Conservation (phyloP, 2,113 vertebrate genomes). For the Cheilinus undulatus region DNA sequence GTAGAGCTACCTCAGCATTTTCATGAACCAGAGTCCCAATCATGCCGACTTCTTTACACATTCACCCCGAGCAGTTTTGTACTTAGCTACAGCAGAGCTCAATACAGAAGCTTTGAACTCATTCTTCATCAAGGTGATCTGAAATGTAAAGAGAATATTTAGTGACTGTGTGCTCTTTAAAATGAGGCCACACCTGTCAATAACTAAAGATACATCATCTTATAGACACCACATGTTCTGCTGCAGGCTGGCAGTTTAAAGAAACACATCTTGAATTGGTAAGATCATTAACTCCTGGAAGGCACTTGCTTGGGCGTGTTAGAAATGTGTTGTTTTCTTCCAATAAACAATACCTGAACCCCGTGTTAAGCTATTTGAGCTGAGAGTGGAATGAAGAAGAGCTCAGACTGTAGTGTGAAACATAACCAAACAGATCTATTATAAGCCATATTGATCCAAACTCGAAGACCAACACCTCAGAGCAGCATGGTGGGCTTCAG, state of each 20-base stretch:
- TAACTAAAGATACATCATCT: not conserved
- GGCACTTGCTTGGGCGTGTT: constrained; percentile 4
- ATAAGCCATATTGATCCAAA: constrained; percentile 73
- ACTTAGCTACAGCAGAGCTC: constrained; percentile 29
- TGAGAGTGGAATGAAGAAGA: constrained; percentile 52
- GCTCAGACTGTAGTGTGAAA: constrained; percentile 55
- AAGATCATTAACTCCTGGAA: constrained; percentile 45
- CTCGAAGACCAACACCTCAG: constrained; percentile 62
- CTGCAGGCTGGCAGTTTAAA: constrained; percentile 11
- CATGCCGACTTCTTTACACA: constrained; percentile 20
- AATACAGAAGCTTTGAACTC: constrained; percentile 12
- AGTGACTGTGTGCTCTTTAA: constrained; percentile 3
- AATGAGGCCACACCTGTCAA: not conserved
- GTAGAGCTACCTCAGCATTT: constrained; percentile 13
- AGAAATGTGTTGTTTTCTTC: constrained; percentile 39
- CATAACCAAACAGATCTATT: constrained; percentile 72
- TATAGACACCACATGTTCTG: constrained; percentile 16
- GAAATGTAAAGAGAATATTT: constrained; percentile 24
- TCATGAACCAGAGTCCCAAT: constrained; percentile 26
- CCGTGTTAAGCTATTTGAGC: constrained; percentile 50
- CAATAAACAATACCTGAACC: constrained; percentile 46
- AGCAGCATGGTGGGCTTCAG: constrained; percentile 60
- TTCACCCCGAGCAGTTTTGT: constrained; percentile 18
- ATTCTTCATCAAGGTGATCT: constrained; percentile 27
- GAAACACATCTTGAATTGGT: constrained; percentile 28